Conservation (phyloP, 2,113 vertebrate genomes). For the Montifringilla adamsi region DNA sequence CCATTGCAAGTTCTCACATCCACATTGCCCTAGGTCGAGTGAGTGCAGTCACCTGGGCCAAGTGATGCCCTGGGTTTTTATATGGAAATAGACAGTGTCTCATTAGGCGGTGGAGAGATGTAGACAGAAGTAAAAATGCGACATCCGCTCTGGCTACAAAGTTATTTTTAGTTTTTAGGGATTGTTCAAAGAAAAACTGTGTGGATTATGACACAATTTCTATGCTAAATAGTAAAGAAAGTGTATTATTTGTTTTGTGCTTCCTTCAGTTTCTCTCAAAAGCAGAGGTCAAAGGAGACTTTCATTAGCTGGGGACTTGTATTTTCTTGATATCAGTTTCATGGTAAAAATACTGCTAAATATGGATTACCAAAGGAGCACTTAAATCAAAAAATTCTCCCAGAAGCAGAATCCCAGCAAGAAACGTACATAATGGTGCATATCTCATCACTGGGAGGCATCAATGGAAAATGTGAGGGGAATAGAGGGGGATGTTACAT, state of each 20-base stretch:
- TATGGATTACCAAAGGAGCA: not conserved
- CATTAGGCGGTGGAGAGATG: not conserved
- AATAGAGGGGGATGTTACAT: not conserved
- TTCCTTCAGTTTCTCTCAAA: not conserved
- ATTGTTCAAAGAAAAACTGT: not conserved
- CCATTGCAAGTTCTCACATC: not conserved
- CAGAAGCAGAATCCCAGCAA: not conserved
- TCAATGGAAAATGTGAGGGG: not conserved
- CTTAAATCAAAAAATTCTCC: not conserved
- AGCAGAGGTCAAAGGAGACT: not conserved
- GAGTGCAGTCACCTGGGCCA: not conserved
- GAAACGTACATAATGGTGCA: rapidly evolving
- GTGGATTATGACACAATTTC: not conserved
- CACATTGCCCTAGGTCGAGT: not conserved
- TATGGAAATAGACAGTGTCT: not conserved
- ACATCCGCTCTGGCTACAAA: rapidly evolving
- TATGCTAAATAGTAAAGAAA: not conserved
- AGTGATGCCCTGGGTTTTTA: not conserved
- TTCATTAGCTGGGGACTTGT: not conserved
- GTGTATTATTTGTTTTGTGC: not conserved
- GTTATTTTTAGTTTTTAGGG: not conserved
- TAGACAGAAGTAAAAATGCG: not conserved
- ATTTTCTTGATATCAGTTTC: not conserved
- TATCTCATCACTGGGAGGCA: not conserved
- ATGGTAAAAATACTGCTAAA: not conserved